Conservation (phyloP, 2,113 vertebrate species). For the Setophaga coronata region DNA sequence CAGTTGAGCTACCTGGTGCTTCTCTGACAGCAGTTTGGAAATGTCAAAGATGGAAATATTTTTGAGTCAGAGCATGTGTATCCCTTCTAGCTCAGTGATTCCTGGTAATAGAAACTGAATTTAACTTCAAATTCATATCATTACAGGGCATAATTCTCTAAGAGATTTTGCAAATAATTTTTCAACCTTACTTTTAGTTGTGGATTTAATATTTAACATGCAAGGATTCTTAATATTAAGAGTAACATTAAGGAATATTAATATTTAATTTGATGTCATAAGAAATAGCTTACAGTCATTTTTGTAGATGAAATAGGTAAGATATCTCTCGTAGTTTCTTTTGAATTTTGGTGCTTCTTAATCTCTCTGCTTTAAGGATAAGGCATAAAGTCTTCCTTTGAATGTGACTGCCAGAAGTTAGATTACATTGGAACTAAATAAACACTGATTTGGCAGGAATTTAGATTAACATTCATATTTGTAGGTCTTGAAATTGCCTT, state of each 20-base stretch:
- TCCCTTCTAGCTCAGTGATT: not conserved
- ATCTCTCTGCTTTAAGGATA: not conserved
- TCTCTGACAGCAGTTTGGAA: not conserved
- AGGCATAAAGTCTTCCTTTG: not conserved
- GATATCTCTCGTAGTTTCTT: not conserved
- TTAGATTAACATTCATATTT: not conserved
- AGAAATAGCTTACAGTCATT: not conserved
- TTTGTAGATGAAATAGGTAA: not conserved
- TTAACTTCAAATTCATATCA: not conserved
- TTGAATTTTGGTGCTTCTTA: not conserved
- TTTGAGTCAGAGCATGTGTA: not conserved
- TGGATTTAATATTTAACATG: constrained; percentile 4
- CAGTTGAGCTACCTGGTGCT: not conserved
- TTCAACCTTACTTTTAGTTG: not conserved
- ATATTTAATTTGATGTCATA: not conserved
- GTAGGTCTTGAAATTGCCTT: not conserved
- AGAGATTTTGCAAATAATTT: not conserved
- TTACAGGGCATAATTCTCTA: not conserved
- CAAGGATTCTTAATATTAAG: not conserved
- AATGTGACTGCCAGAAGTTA: not conserved
- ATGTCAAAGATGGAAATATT: not conserved
- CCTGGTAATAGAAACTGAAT: not conserved
- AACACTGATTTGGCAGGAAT: not conserved
- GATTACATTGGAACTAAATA: not conserved
- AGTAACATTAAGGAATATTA: constrained; percentile 9